phyloP scores from a whole-genome alignment of 2,113 vertebrate genomes.

The Oceanodroma tethys region DNA sequence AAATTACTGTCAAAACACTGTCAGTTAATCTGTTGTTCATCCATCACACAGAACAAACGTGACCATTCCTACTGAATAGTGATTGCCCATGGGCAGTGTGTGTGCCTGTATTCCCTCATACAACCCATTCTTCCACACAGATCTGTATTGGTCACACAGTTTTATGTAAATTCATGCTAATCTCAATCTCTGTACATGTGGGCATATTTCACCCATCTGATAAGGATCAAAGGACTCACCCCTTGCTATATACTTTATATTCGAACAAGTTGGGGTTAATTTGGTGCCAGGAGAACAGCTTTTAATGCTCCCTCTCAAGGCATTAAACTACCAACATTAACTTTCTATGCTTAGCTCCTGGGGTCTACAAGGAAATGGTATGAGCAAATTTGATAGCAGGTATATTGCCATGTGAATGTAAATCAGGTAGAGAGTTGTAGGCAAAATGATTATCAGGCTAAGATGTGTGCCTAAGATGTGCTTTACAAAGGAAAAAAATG shows the following conservation, averaged over 20 bases:
- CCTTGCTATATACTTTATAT: conserved; percentile 4
- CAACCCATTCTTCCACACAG: not conserved
- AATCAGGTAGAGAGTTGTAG: conserved; percentile 25
- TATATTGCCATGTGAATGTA: conserved; percentile 13
- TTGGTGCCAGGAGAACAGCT: conserved; percentile 20
- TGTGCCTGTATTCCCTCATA: not conserved
- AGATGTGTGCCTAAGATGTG: not conserved
- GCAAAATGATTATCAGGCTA: not conserved
- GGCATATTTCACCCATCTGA: not conserved
- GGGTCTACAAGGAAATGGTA: conserved; percentile 35
- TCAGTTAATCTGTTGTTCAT: not conserved
- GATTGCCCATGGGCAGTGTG: not conserved
- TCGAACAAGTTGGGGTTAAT: conserved; percentile 40
- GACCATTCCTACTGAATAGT: not conserved
- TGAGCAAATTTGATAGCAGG: conserved; percentile 45
- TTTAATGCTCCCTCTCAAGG: conserved; percentile 23
- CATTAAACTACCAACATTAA: conserved; percentile 35
- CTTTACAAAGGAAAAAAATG: not conserved
- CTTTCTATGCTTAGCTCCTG: conserved; percentile 20
- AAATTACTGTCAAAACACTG: not conserved
- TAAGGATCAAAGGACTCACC: not conserved
- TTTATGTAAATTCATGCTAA: conserved; percentile 20
- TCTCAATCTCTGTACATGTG: not conserved
- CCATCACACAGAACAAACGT: not conserved
- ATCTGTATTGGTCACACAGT: not conserved